These are phyloP conservation scores for Echinops telfairi DNA, from an alignment of 2,113 vertebrate genomes.

Conservation along the genomic window DNA sequence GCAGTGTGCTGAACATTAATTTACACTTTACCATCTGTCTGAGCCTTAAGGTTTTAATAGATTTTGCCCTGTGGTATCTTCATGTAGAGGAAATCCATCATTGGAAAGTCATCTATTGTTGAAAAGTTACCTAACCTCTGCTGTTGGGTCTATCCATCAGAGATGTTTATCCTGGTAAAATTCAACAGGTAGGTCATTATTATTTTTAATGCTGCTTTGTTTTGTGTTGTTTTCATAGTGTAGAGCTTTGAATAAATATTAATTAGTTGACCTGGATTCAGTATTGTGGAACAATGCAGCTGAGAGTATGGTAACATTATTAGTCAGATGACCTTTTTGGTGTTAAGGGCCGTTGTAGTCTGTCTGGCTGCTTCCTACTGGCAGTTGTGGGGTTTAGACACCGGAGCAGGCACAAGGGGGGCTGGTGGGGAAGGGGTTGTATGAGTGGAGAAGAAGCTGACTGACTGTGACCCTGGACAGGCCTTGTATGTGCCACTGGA, in stretches of 20 bases:
- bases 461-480: too few species aligned
- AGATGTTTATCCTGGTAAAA: neutral
- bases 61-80: constrained; percentile 7
- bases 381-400: too few species aligned
- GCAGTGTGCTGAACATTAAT: constrained; percentile 43
- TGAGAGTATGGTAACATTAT: neutral
- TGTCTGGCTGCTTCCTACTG: too few species aligned
- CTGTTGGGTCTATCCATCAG: neutral
- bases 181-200: neutral
- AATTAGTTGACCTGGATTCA: neutral
- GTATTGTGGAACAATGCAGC: neutral
- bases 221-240: constrained; percentile 1
- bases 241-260: neutral
- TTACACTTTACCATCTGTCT: neutral
- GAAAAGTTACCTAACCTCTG: neutral
- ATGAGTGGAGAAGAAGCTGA: too few species aligned
- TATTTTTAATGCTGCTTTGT: constrained; percentile 17
- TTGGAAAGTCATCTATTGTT: neutral
- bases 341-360: too few species aligned
- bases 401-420: too few species aligned
- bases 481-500: too few species aligned
- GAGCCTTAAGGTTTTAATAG: neutral
- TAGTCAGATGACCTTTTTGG: neutral
- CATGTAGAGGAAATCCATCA: neutral
- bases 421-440: too few species aligned